phyloP scores from a whole-genome alignment of 2,888 invertebrate species.

The Heliconius hortense region DNA sequence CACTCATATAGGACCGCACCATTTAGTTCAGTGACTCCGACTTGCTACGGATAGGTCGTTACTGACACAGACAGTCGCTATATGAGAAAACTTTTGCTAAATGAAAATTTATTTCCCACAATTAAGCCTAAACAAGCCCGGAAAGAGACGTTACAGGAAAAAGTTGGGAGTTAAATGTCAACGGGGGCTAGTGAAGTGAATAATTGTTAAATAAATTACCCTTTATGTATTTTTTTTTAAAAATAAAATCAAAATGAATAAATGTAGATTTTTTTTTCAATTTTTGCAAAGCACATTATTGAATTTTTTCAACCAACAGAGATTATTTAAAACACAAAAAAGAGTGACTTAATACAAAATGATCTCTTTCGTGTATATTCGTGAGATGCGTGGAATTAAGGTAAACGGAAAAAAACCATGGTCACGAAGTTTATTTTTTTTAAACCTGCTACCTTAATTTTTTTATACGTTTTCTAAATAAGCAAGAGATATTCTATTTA shows the following conservation, averaged over 20 bases:
- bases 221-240: not conserved
- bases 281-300: no score
- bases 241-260: not conserved
- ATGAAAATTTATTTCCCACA: conserved; percentile 31
- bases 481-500: no score
- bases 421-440: no score
- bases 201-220: not conserved
- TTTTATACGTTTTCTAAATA: no score
- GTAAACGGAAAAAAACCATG: no score
- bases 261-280: no score
- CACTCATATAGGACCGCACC: not conserved
- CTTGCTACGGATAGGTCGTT: conserved; percentile 33
- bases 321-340: no score
- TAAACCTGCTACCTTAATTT: no score
- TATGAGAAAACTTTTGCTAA: conserved; percentile 36
- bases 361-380: no score
- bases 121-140: conserved; percentile 22
- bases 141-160: conserved; percentile 27
- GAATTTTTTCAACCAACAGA: no score
- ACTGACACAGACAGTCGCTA: conserved; percentile 31
- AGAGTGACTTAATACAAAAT: no score
- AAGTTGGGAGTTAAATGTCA: not conserved
- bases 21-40: conserved; percentile 29
- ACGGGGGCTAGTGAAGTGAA: not conserved
- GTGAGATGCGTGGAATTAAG: no score